Conservation (phyloP, 2,797 vertebrate genomes). For the Gymnothorax javanicus region DNA sequence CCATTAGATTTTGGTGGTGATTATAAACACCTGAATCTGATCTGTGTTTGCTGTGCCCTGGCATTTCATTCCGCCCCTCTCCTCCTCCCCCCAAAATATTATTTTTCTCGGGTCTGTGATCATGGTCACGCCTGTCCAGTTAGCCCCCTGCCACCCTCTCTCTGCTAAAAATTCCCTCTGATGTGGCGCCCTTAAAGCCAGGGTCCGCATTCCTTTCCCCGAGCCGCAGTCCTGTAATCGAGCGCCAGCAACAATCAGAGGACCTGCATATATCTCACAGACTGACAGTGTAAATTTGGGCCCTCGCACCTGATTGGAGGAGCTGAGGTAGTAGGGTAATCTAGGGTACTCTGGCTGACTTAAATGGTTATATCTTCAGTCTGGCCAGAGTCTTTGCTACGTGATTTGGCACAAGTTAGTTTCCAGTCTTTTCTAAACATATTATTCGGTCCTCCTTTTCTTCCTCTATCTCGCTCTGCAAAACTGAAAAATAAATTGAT, state of each 20-base stretch:
- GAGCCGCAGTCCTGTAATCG: not conserved
- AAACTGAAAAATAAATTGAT: too few relatives aligned
- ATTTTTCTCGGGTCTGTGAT: not conserved
- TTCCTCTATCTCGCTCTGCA: not conserved
- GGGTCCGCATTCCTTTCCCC: not conserved
- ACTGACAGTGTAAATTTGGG: not conserved
- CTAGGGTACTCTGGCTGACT: not conserved
- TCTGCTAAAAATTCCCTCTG: not conserved
- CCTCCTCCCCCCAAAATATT: not conserved
- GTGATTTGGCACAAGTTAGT: not conserved
- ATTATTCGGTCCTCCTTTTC: conserved; percentile 29
- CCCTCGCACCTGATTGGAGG: not conserved
- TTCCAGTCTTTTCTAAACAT: conserved; percentile 36
- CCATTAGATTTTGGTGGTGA: too few relatives aligned
- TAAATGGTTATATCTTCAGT: not conserved
- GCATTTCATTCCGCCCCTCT: conserved; percentile 11
- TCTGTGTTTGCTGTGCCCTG: too few relatives aligned
- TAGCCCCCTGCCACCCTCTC: not conserved
- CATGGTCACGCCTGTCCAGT: not conserved
- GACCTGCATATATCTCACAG: not conserved
- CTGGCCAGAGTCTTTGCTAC: not conserved
- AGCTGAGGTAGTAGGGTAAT: not conserved
- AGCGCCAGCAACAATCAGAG: not conserved
- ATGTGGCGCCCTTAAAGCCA: not conserved
- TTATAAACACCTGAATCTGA: too few relatives aligned